These are phyloP conservation scores for Otolemur garnettii DNA, from an alignment of 2,113 vertebrate species.

Conservation along the genomic window DNA sequence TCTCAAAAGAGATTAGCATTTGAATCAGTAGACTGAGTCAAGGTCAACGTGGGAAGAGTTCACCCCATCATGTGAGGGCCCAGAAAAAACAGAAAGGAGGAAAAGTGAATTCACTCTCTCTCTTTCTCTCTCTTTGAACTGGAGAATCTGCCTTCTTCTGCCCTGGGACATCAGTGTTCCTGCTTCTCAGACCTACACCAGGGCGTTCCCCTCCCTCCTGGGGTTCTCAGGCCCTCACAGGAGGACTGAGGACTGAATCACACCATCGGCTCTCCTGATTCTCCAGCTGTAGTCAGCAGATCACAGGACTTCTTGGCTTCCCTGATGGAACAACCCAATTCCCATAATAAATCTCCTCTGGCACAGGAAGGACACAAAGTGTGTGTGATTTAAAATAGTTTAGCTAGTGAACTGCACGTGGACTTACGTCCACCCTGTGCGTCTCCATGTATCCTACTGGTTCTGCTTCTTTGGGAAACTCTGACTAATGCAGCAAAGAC, in stretches of 20 bases:
- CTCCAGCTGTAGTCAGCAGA: neutral
- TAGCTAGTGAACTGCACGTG: no score
- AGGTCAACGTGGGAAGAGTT: neutral
- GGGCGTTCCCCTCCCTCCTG: no score
- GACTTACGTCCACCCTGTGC: no score
- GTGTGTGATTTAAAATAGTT: no score
- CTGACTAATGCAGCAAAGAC: neutral
- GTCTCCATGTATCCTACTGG: neutral
- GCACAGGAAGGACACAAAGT: no score
- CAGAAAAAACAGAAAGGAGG: neutral
- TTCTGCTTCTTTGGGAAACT: neutral
- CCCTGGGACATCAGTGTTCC: neutral
- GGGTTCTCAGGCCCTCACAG: neutral
- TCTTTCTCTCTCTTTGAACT: neutral
- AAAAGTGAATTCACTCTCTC: neutral
- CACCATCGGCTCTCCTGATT: neutral
- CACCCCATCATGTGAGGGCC: neutral
- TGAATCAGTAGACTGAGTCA: neutral
- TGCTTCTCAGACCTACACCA: neutral
- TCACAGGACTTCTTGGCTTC: neutral
- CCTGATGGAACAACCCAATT: neutral
- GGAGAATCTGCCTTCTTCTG: neutral
- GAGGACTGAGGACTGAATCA: neutral
- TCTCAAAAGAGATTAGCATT: neutral
- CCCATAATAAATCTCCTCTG: neutral